These are phyloP conservation scores for Aphaenogaster floridana DNA, from an alignment of 1,140 invertebrate species.

Conservation along the genomic window DNA sequence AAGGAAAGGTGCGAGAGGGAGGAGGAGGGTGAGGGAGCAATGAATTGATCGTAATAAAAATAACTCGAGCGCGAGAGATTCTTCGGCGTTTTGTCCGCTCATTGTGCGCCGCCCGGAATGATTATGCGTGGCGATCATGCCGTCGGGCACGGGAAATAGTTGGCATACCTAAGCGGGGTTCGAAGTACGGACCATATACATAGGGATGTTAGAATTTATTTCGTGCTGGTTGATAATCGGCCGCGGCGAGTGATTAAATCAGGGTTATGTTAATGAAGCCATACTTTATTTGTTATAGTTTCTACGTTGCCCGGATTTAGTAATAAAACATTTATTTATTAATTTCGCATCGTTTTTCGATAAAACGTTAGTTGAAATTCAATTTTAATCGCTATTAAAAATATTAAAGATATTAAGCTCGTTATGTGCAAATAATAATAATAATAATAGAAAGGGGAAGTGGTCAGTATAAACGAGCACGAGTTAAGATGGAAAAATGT, in stretches of 20 bases:
- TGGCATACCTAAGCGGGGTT: conserved; percentile 34
- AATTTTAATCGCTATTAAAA: neutral
- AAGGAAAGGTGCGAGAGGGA: neutral
- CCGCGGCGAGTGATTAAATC: neutral
- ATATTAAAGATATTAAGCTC: too few relatives aligned
- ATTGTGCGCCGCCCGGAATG: conserved; percentile 31
- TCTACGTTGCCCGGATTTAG: neutral
- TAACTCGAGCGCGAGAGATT: conserved; percentile 59
- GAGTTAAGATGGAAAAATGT: too few relatives aligned
- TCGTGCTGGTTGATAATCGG: conserved; percentile 6
- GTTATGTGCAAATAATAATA: too few relatives aligned
- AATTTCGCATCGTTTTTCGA: conserved; percentile 1
- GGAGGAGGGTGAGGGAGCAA: neutral
- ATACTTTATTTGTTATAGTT: neutral
- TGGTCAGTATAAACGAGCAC: too few relatives aligned
- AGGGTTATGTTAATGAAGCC: neutral
- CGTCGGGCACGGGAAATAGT: conserved; percentile 22
- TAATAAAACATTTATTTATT: neutral
- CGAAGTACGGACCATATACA: neutral
- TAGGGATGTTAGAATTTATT: neutral
- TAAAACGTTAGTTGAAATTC: neutral
- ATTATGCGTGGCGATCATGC: conserved; percentile 39
- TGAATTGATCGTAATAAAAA: conserved; percentile 64
- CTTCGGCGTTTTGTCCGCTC: conserved; percentile 50
- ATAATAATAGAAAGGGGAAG: too few relatives aligned